Conservation (phyloP, 2,888 invertebrate species). For the Chrysodeixis includens region DNA sequence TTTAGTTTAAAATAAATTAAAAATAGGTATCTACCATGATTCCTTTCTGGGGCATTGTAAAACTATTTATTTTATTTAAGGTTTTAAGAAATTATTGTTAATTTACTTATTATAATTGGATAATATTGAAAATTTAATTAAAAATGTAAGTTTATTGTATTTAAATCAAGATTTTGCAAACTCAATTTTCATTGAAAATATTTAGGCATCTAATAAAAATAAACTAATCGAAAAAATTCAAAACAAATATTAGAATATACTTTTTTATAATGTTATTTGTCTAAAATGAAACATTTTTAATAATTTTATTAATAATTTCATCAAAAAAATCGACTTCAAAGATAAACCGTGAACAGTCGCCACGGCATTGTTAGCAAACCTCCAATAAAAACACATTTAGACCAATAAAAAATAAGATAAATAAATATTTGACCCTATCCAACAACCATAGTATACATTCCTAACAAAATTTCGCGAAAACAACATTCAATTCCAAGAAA, state of each 20-base stretch:
- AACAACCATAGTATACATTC: constrained; percentile 20
- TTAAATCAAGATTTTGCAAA: neutral
- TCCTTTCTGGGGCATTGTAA: too few species aligned
- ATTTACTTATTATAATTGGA: too few species aligned
- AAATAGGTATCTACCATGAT: too few species aligned
- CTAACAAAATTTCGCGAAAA: constrained; percentile 60
- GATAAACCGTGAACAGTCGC: neutral
- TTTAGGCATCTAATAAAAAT: constrained; percentile 46
- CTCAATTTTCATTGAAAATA: neutral
- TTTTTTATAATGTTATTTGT: constrained; percentile 13
- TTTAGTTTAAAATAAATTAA: too few species aligned
- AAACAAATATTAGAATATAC: constrained; percentile 4
- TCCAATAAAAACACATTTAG: constrained; percentile 39
- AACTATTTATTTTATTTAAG: too few species aligned
- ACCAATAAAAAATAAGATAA: constrained; percentile 19
- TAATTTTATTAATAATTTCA: constrained; percentile 6
- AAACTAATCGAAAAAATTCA: constrained; percentile 22
- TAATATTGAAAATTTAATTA: too few species aligned
- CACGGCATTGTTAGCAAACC: constrained; percentile 8
- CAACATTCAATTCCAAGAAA: constrained; percentile 58
- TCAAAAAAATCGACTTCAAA: constrained; percentile 17
- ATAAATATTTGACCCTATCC: constrained; percentile 40
- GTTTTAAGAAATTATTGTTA: too few species aligned
- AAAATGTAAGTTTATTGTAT: neutral
- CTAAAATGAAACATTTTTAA: constrained; percentile 50